A percentile compares a stretch with the other conserved stretches of the same genome.
These are phyloP conservation scores for Fulmarus glacialis DNA, from an alignment of 2,113 vertebrate genomes.

Conservation along the genomic window DNA sequence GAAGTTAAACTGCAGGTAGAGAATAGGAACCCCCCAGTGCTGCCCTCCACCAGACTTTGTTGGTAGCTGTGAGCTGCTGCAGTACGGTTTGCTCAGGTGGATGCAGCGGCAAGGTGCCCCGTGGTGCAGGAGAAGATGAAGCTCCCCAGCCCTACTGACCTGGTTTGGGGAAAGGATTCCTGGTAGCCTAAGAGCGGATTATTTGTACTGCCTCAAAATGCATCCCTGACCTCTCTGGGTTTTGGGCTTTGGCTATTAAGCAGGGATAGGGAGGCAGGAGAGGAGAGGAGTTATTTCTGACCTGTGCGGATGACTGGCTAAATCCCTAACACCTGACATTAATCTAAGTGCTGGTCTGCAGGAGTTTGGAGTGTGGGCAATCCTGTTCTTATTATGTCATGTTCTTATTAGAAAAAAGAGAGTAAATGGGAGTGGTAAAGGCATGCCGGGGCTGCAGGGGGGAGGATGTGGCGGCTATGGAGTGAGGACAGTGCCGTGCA, in stretches of 20 bases:
- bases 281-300: background rate
- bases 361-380: background rate
- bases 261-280: background rate
- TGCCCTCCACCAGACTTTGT: background rate
- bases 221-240: background rate
- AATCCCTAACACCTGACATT: background rate
- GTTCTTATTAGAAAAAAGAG: background rate
- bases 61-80: background rate
- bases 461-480: background rate
- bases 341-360: background rate
- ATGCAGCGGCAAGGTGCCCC: rapidly evolving
- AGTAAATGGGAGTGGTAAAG: background rate
- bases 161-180: background rate
- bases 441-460: background rate
- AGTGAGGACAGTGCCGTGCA: background rate
- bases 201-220: background rate
- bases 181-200: background rate
- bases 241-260: background rate
- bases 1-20: background rate
- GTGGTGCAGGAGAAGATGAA: background rate
- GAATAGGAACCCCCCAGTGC: background rate
- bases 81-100: background rate
- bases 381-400: background rate
- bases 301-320: background rate
- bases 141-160: background rate